Base-by-base conservation (phyloP, 2,113 vertebrate genomes). In the Ornithorhynchus anatinus region DNA sequence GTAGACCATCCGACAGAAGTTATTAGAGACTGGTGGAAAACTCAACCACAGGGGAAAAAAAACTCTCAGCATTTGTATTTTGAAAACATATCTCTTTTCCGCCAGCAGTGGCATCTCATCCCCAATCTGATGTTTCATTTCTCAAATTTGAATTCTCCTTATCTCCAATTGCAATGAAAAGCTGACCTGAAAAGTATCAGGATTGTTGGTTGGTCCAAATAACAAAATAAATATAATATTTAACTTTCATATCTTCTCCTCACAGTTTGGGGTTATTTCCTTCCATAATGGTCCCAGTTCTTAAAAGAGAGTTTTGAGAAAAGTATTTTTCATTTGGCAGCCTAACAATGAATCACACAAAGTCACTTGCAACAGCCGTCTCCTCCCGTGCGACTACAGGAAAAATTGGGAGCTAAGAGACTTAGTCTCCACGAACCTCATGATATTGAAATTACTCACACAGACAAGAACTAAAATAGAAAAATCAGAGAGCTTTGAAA, bases 401-500 rank as follows among this genome's bases (percentile, higher is more conserved):
- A 72, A 69, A 79, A 66, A 59, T 59, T 25, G 66, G 63, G 36
- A 37, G 36, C 72, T 50, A 50, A 47, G 31, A 77, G 63, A 54
- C 67, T 70, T 60, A 22, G 59, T 57, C 35, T 77, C 77, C 60
- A 51, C 67, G 66, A 79, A 22, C 58, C 52, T 63, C 40, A 42
- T 43, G 63, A 70, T 64, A 60, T 67, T 84, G 70, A 84, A 69
- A 85, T 84, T 75, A 77, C 72, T 81, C 75, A 77, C 57, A 63
- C 20, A 63, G 72, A 85, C 80, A 33, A 5, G 37, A 75, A 84
- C 60, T 37, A 61, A 81, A 81, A 80, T 68, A 58, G 78, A 81
- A 87, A 81, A 84, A 81, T 84, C 80, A 72, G 69, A 70, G 53
- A 52, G 54, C 62, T 77, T 67, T 58, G 76, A 63, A 77, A 79